Conservation (phyloP, 2,113 vertebrate genomes). For the Patagioenas fasciata region DNA sequence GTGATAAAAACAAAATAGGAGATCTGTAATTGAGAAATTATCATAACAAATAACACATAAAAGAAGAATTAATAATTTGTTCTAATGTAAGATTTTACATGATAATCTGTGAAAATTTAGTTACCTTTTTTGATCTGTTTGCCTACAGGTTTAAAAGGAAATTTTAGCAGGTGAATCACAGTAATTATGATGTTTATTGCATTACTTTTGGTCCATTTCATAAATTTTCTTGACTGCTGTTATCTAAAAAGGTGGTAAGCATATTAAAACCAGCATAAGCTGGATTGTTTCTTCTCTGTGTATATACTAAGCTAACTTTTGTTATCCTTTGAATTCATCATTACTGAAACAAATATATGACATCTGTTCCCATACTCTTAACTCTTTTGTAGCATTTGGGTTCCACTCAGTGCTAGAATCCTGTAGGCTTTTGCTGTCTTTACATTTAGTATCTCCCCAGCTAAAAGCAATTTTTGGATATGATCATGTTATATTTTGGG, state of each 20-base stretch:
- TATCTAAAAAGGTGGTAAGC: neutral
- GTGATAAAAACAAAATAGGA: accelerated
- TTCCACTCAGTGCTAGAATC: neutral
- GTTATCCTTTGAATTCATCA: neutral
- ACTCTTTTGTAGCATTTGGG: neutral
- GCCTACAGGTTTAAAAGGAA: neutral
- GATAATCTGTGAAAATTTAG: neutral
- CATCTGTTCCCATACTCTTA: neutral
- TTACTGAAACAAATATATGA: neutral
- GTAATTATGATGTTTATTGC: neutral
- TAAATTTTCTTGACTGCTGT: neutral
- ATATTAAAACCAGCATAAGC: neutral
- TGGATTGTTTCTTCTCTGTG: neutral
- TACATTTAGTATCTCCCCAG: neutral
- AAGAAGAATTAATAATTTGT: neutral
- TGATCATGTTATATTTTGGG: neutral
- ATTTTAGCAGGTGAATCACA: neutral
- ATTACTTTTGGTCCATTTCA: neutral
- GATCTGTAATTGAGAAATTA: neutral
- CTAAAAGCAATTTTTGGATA: neutral
- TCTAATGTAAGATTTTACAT: neutral
- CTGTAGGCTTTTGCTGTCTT: neutral
- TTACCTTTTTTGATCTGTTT: neutral
- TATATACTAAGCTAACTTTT: neutral
- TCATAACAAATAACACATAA: neutral